Evolutionary conservation across 2,888 invertebrate genomes (phyloP).

Genomic region (Brachyptera putata): DNA sequence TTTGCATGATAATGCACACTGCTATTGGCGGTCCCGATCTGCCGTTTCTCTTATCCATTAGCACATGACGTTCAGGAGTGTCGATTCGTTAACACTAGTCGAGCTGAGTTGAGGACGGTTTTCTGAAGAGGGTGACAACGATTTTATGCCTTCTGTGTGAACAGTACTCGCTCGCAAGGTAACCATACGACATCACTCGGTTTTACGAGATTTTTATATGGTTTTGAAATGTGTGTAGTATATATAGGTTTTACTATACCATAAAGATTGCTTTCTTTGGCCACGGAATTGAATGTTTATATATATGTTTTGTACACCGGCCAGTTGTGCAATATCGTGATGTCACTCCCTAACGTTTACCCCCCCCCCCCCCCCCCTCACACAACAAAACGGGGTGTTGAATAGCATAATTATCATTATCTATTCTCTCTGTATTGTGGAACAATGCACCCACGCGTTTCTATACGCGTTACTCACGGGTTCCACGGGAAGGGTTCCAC

Average conservation of each 20-base stretch:
- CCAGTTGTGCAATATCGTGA: no score
- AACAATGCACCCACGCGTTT: not conserved
- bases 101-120: no score
- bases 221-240: not conserved
- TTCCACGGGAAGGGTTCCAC: no score
- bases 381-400: not conserved
- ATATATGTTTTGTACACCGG: not conserved
- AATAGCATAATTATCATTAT: conserved; percentile 9
- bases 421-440: no score
- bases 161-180: not conserved
- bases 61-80: no score
- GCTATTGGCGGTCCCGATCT: no score
- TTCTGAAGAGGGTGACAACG: no score
- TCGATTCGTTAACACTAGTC: no score
- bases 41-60: no score
- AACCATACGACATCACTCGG: not conserved
- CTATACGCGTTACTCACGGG: not conserved
- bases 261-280: not conserved
- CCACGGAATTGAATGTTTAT: not conserved
- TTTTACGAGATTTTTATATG: not conserved
- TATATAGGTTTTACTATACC: not conserved
- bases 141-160: no score
- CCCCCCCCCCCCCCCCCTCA: not conserved
- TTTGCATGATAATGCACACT: no score
- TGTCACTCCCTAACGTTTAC: not conserved